Evolutionary conservation across 1,140 invertebrate species (phyloP).

Genomic region (Maniola jurtina): DNA sequence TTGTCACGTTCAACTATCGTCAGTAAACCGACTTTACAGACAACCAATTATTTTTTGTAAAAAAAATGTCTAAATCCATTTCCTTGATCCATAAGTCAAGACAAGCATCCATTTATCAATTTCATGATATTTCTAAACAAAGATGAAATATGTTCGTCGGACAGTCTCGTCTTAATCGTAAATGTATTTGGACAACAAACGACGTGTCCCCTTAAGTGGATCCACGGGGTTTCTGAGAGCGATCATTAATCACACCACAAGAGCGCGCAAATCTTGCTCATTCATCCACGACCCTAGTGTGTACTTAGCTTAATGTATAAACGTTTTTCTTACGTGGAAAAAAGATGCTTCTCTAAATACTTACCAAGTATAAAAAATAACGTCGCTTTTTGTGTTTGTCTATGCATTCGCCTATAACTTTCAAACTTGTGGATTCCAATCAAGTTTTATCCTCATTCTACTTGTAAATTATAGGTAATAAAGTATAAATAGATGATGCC

Average conservation of each 20-base stretch:
- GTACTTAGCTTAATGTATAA: slow-evolving; percentile 19
- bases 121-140: background rate
- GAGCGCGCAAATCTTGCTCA: slow-evolving; percentile 16
- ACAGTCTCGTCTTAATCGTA: slow-evolving; percentile 10
- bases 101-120: background rate
- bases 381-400: no score
- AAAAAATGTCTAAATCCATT: background rate
- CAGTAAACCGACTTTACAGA: no score
- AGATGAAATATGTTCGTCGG: background rate
- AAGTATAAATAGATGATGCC: background rate
- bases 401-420: no score
- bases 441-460: no score
- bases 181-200: slow-evolving; percentile 24
- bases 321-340: background rate
- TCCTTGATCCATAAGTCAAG: background rate
- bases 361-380: no score
- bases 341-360: background rate
- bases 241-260: slow-evolving; percentile 26
- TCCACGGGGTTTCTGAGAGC: slow-evolving; percentile 14
- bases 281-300: slow-evolving; percentile 17
- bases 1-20: no score
- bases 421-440: no score
- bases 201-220: slow-evolving; percentile 23
- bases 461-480: no score
- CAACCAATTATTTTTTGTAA: background rate